Evolutionary conservation across 92 coral and sea anemone species (phyloP).

Genomic region (Paragorgia papillata): DNA sequence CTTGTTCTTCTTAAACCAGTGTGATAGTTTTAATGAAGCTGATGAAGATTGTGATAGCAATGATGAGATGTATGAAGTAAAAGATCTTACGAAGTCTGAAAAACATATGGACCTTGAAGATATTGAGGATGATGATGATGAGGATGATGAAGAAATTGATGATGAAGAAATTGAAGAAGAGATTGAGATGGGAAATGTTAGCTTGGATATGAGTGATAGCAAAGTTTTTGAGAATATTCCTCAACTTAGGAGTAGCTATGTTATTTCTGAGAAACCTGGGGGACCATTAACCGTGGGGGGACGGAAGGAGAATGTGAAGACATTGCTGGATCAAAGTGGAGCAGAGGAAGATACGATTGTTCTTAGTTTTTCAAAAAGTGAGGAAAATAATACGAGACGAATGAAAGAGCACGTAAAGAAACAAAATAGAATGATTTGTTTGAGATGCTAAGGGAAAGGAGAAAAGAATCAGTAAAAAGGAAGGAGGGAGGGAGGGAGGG

Average conservation of each 20-base stretch:
- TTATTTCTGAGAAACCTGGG: constrained; percentile 7
- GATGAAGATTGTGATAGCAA: constrained; percentile 15
- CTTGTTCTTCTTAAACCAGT: not conserved
- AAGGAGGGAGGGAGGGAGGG: not conserved
- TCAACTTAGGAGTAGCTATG: constrained; percentile 55
- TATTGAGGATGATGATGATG: constrained; percentile 18
- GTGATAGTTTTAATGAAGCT: constrained; percentile 9
- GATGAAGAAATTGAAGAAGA: constrained; percentile 91
- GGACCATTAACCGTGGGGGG: no score
- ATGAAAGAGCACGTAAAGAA: constrained; percentile 8
- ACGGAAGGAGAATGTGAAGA: not conserved
- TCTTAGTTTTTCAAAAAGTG: constrained; percentile 33
- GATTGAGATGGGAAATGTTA: constrained; percentile 79
- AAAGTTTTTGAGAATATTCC: constrained; percentile 64
- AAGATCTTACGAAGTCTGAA: not conserved
- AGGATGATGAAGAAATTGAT: no score
- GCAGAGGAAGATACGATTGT: constrained; percentile 8
- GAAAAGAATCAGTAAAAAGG: not conserved
- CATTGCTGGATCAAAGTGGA: constrained; percentile 21
- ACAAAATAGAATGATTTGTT: constrained; percentile 36
- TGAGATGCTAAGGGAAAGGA: constrained; percentile 16
- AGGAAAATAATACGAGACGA: constrained; percentile 7
- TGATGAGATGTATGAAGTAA: not conserved
- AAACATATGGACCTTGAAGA: constrained; percentile 48
- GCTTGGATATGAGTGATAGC: constrained; percentile 76